phyloP scores from a whole-genome alignment of 2,797 vertebrate genomes.

The Aplochiton taeniatus region DNA sequence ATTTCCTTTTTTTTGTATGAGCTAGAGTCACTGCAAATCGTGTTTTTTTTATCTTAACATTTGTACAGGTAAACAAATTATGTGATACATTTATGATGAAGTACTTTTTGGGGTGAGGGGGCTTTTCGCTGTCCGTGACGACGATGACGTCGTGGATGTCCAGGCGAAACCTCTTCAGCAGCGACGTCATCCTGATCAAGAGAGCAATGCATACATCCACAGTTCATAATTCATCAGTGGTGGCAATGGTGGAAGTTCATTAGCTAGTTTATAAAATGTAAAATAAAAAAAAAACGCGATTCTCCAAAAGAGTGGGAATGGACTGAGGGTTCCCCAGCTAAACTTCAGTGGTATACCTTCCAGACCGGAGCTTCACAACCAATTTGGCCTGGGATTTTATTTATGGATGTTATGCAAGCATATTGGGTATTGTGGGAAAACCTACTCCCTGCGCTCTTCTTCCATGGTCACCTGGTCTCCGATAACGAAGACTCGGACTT shows the following conservation, averaged over 20 bases:
- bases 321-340: no score
- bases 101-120: constrained; percentile 71
- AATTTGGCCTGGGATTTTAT: no score
- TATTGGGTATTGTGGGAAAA: constrained; percentile 1
- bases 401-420: not conserved
- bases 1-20: no score
- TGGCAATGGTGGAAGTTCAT: no score
- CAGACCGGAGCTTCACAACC: no score
- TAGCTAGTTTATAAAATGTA: no score
- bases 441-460: constrained; percentile 71
- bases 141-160: constrained; percentile 74
- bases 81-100: not conserved
- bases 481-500: constrained; percentile 74
- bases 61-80: not conserved
- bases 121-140: constrained; percentile 73
- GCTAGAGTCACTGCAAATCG: no score
- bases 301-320: no score
- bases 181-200: constrained; percentile 66
- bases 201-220: not conserved
- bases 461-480: constrained; percentile 71
- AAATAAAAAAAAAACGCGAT: no score
- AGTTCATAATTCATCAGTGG: no score
- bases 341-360: no score
- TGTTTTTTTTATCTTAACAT: not conserved
- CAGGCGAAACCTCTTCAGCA: constrained; percentile 75